A percentile compares a stretch with the other conserved stretches of the same genome.
These are phyloP conservation scores for Trichonephila clavipes DNA, from an alignment of 1,140 invertebrate genomes.

Conservation along the genomic window DNA sequence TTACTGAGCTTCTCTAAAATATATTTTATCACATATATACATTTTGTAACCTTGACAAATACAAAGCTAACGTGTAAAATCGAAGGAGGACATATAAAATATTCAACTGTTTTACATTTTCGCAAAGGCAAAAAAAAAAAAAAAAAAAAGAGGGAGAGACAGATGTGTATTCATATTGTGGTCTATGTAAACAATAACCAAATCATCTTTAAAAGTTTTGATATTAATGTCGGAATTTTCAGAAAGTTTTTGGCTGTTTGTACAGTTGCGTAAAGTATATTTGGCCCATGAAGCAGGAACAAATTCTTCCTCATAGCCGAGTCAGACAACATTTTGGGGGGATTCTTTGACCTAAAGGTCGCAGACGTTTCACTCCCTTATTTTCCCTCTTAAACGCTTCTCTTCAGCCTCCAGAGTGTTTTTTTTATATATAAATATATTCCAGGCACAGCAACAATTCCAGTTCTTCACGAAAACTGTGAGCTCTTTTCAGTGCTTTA, in stretches of 20 bases:
- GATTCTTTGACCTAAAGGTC: not conserved
- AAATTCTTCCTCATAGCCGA: not conserved
- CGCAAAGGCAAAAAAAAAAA: too few relatives aligned
- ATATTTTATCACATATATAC: too few relatives aligned
- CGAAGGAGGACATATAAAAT: too few relatives aligned
- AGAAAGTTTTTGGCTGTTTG: not conserved
- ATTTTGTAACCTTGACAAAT: too few relatives aligned
- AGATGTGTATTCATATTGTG: too few relatives aligned
- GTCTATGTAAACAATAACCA: too few relatives aligned
- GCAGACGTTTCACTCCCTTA: not conserved
- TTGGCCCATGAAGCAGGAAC: not conserved
- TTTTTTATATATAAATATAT: not conserved
- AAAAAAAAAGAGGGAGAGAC: too few relatives aligned
- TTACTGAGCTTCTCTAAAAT: too few relatives aligned
- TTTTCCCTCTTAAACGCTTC: constrained; percentile 21
- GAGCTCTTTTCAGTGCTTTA: not conserved
- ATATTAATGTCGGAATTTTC: too few relatives aligned
- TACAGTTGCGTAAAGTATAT: not conserved
- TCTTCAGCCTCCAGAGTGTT: not conserved
- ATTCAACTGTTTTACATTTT: too few relatives aligned
- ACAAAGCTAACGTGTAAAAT: too few relatives aligned
- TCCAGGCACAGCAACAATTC: not conserved
- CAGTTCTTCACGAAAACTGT: not conserved
- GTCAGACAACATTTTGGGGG: not conserved
- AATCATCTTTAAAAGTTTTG: too few relatives aligned